Base-by-base conservation (phyloP, 2,797 vertebrate genomes). In the Synanceia verrucosa region DNA sequence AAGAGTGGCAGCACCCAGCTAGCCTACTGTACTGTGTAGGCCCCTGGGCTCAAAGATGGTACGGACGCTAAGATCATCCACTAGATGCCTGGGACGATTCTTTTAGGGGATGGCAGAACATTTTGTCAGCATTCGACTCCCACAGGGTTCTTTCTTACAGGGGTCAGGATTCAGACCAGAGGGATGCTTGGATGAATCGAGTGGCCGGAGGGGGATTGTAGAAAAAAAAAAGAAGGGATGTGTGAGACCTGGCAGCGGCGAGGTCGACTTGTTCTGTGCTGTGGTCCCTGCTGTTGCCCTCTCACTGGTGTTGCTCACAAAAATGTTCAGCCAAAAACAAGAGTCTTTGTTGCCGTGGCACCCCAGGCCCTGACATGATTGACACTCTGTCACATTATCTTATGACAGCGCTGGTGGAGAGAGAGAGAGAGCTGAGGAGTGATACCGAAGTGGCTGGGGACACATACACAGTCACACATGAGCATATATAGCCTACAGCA, bases 321-420 rank as follows among this genome's bases (percentile, higher is more conserved):
- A 91, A 90, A 82, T 76, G 83, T 87, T 87, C 65, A 65, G 84
- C 86, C 86, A 85, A 89, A 88, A 91, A 64, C 82, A n/a, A n/a
- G n/a, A n/a, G n/a, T 84, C 78, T 91, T 86, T 65, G 85, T 91
- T 86, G 53, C 87, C 65, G 62, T 52, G 60, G 85, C 90, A 91
- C 93, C 88, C 83, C 88, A 65, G 93, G 92, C 90, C 70, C 51
- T 33, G 64, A 48, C 48, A 34, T 94, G 94, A 95, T 91, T 95
- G 94, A 93, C 94, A 91, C 78, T 69, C 79, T 91, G 93, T 95
- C 93, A 94, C 87, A 91, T 94, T 92, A 91, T 92, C 86, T 93
- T 87, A 92, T 88, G 89, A 91, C 84, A 86, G 84, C 46, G 31
- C 80, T 82, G 74, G 79, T 88, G 86, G 88, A 91, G 86, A 86